Evolutionary conservation across 2,797 vertebrate species (phyloP).

Genomic region (Fundulus diaphanus): DNA sequence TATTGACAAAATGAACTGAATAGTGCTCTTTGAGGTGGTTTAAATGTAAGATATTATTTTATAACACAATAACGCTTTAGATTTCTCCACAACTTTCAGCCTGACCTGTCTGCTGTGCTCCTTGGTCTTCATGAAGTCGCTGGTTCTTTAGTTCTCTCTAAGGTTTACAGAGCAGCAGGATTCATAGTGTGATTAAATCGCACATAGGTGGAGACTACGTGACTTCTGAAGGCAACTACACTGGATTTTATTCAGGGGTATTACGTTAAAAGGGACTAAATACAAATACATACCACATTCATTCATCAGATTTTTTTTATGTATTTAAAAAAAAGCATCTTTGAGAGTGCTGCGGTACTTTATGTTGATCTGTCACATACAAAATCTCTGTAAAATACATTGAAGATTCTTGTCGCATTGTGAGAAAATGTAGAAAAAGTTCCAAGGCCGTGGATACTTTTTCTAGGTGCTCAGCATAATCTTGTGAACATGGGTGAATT

Average conservation of each 20-base stretch:
- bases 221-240: neutral
- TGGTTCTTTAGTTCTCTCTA: too few species aligned
- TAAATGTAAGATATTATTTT: neutral
- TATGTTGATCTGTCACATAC: neutral
- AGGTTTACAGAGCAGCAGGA: neutral
- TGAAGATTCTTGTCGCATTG: neutral
- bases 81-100: neutral
- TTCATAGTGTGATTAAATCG: neutral
- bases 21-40: too few species aligned
- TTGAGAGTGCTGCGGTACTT: neutral
- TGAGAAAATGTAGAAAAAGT: neutral
- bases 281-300: neutral
- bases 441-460: neutral
- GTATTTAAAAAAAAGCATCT: neutral
- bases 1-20: too few species aligned
- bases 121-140: too few species aligned
- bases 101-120: neutral
- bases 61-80: neutral
- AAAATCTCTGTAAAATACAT: neutral
- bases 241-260: neutral
- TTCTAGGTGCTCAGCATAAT: neutral
- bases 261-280: neutral
- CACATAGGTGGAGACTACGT: neutral
- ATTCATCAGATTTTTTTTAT: neutral
- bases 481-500: constrained; percentile 24